These are phyloP conservation scores for Pantherophis guttatus DNA, from an alignment of 2,113 vertebrate species.

Conservation along the genomic window DNA sequence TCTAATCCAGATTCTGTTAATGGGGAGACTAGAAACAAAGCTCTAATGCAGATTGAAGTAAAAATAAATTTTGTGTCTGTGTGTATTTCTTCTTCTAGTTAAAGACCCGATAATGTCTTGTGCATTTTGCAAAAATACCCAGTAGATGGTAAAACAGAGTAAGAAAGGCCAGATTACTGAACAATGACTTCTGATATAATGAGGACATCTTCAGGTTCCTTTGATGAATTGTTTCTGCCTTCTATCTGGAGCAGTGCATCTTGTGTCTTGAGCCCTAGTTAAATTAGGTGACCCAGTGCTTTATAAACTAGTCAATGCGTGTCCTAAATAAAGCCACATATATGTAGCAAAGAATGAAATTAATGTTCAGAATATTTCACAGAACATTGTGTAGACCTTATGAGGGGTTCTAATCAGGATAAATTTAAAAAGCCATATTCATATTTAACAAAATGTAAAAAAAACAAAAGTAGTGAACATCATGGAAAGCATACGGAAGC, in stretches of 20 bases:
- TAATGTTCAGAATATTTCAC: background rate
- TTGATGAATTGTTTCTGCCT: background rate
- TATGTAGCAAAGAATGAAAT: background rate
- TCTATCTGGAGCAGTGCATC: background rate
- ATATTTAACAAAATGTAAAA: background rate
- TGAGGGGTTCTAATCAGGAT: background rate
- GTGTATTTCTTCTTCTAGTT: background rate
- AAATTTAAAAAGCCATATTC: background rate
- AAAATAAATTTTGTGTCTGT: background rate
- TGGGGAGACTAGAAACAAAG: background rate
- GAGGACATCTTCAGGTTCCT: background rate
- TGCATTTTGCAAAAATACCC: background rate
- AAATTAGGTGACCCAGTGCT: background rate
- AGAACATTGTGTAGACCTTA: background rate
- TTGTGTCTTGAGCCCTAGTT: background rate
- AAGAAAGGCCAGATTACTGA: background rate
- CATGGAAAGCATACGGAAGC: background rate
- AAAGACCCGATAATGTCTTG: background rate
- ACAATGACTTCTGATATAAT: background rate
- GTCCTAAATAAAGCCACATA: background rate
- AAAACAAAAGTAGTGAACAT: background rate
- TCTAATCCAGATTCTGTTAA: background rate
- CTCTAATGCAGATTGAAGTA: background rate
- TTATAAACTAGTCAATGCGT: background rate
- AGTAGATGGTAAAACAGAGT: background rate